phyloP scores from a whole-genome alignment of 2,113 vertebrate genomes.

The Acanthisitta chloris region DNA sequence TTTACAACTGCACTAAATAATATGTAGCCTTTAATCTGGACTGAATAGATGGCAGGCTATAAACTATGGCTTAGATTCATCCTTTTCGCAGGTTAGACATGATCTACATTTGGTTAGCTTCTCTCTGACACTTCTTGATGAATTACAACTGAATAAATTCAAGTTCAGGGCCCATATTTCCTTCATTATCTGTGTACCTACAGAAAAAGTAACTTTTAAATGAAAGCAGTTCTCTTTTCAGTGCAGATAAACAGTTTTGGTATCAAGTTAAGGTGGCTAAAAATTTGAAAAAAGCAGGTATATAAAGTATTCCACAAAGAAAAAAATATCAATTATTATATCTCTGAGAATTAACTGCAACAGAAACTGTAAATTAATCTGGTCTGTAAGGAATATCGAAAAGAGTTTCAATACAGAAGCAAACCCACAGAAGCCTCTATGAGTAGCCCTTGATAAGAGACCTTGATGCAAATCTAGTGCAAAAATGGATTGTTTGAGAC shows the following conservation, averaged over 20 bases:
- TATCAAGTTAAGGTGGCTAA: not conserved
- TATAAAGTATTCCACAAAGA: not conserved
- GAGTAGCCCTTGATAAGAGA: not conserved
- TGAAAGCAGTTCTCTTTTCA: not conserved
- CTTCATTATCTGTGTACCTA: not conserved
- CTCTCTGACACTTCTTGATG: not conserved
- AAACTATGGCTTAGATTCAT: not conserved
- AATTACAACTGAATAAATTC: not conserved
- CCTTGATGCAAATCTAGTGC: not conserved
- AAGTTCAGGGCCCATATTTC: not conserved
- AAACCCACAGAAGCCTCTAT: not conserved
- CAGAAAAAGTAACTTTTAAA: not conserved
- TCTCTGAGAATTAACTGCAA: not conserved
- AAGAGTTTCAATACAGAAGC: not conserved
- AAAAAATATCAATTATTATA: not conserved
- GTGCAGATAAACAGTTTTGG: not conserved
- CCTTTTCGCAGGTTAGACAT: not conserved
- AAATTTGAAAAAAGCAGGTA: not conserved
- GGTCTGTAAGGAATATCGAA: not conserved
- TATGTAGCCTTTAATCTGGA: not conserved
- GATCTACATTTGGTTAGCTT: not conserved
- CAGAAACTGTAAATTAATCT: not conserved
- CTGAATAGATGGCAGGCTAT: not conserved
- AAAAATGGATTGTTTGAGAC: not conserved
- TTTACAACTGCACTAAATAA: not conserved